phyloP scores from a whole-genome alignment of 2,888 invertebrate genomes.

The Cylloceria caligata region DNA sequence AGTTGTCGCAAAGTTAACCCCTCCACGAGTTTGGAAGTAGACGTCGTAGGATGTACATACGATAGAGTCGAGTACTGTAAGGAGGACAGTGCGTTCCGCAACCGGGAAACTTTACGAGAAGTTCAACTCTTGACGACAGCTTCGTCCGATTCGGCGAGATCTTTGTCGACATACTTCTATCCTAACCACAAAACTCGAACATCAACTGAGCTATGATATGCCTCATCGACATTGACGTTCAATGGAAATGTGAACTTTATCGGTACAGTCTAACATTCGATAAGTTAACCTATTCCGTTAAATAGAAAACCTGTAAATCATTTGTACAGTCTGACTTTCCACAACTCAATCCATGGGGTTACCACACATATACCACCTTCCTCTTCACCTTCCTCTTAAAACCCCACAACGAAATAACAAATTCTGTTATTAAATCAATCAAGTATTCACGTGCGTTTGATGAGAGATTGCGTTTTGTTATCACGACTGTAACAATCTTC shows the following conservation, averaged over 20 bases:
- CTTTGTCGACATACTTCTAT: conserved; percentile 2
- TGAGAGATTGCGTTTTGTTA: no score
- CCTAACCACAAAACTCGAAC: background rate
- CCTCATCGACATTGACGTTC: background rate
- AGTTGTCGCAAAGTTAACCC: conserved; percentile 42
- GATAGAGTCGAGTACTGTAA: conserved; percentile 1
- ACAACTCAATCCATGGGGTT: no score
- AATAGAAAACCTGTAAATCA: no score
- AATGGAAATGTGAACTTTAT: background rate
- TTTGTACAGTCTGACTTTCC: no score
- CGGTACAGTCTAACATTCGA: background rate
- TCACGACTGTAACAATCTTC: background rate
- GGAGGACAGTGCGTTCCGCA: conserved; percentile 10
- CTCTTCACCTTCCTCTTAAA: no score
- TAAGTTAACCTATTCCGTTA: no score
- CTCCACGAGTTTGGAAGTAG: conserved; percentile 14
- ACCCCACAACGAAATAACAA: no score
- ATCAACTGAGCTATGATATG: background rate
- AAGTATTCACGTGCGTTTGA: no score
- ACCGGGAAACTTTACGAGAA: conserved; percentile 38
- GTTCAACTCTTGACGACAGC: conserved; percentile 23
- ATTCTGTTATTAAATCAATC: no score
- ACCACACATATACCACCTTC: no score
- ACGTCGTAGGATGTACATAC: background rate
- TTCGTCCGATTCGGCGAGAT: conserved; percentile 16